Percentiles rank a stretch among this genome's conserved stretches.
phyloP scores from a whole-genome alignment of 92 coral and sea anemone species.

The Chrysogorgia sp. region DNA sequence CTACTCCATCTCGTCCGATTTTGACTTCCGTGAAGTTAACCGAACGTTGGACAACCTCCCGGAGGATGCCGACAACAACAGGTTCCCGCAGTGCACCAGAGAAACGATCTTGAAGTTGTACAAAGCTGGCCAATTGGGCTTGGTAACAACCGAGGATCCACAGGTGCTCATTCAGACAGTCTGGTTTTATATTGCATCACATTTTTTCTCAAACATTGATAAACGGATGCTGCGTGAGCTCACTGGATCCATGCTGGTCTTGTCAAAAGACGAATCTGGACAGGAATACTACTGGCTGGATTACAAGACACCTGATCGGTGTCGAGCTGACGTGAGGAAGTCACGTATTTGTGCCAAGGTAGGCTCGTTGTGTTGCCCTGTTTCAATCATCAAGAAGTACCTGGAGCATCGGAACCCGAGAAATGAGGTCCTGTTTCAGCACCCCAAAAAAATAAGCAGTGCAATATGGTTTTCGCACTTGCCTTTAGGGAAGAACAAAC shows the following conservation, averaged over 20 bases:
- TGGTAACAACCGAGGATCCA: slow-evolving; percentile 23
- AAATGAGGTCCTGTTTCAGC: slow-evolving; percentile 35
- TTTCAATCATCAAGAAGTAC: slow-evolving; percentile 35
- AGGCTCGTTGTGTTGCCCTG: slow-evolving; percentile 31
- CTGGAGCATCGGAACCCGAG: slow-evolving; percentile 42
- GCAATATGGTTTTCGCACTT: slow-evolving; percentile 22
- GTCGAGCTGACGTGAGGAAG: slow-evolving; percentile 20
- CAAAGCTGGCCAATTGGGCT: slow-evolving; percentile 30
- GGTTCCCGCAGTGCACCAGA: slow-evolving; percentile 33
- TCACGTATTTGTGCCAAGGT: slow-evolving; percentile 23
- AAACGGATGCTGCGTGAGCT: slow-evolving; percentile 34
- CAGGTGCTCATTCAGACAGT: slow-evolving; percentile 28
- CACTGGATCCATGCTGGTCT: slow-evolving; percentile 21
- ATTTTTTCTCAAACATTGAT: slow-evolving; percentile 35
- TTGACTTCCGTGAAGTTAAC: slow-evolving; percentile 39
- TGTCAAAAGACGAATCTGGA: slow-evolving; percentile 25
- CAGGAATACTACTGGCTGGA: slow-evolving; percentile 30
- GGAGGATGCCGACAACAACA: slow-evolving; percentile 33
- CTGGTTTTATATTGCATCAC: slow-evolving; percentile 29
- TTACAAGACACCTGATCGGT: slow-evolving; percentile 25
- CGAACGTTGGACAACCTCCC: slow-evolving; percentile 37
- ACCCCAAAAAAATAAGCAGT: slow-evolving; percentile 19
- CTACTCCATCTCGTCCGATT: slow-evolving; percentile 29
- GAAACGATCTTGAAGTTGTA: slow-evolving; percentile 26
- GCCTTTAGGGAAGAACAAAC: slow-evolving; percentile 34